Evolutionary conservation across 2,888 invertebrate species (phyloP).

Genomic region (Selenia dentaria): DNA sequence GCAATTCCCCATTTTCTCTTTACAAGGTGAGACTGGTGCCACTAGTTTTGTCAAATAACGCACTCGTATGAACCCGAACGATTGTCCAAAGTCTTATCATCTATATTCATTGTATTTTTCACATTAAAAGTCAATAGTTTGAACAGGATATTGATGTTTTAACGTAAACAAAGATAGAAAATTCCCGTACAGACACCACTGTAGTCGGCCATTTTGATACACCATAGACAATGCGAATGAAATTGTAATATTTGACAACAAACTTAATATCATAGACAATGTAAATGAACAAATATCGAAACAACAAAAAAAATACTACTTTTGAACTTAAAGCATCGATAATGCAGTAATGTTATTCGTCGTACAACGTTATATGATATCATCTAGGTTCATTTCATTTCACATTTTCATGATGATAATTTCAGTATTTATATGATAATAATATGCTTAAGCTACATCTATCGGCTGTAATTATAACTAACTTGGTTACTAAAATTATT

Average conservation of each 20-base stretch:
- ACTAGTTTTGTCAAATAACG: conserved; percentile 80
- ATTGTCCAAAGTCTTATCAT: conserved; percentile 67
- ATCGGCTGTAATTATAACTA: too few species aligned
- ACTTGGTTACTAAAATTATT: too few species aligned
- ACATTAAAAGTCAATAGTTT: conserved; percentile 65
- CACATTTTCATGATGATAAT: too few species aligned
- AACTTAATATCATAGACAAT: conserved; percentile 7
- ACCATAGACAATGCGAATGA: conserved; percentile 65
- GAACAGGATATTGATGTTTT: conserved; percentile 66
- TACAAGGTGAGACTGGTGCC: conserved; percentile 81
- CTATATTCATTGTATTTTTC: conserved; percentile 79
- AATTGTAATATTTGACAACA: conserved; percentile 15
- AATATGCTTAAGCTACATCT: too few species aligned
- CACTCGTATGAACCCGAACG: conserved; percentile 71
- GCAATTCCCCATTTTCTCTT: conserved; percentile 93
- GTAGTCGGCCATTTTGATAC: conserved; percentile 78
- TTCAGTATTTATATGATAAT: too few species aligned
- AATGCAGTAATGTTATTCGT: too few species aligned
- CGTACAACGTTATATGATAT: too few species aligned
- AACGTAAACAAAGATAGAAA: conserved; percentile 82
- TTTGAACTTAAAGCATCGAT: too few species aligned
- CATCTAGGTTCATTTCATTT: too few species aligned
- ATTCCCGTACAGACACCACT: conserved; percentile 76
- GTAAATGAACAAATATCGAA: not conserved
- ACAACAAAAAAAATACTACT: too few species aligned